Evolutionary conservation across 2,888 invertebrate genomes (phyloP).

Genomic region (Imbricaverruca yamaguchii): DNA sequence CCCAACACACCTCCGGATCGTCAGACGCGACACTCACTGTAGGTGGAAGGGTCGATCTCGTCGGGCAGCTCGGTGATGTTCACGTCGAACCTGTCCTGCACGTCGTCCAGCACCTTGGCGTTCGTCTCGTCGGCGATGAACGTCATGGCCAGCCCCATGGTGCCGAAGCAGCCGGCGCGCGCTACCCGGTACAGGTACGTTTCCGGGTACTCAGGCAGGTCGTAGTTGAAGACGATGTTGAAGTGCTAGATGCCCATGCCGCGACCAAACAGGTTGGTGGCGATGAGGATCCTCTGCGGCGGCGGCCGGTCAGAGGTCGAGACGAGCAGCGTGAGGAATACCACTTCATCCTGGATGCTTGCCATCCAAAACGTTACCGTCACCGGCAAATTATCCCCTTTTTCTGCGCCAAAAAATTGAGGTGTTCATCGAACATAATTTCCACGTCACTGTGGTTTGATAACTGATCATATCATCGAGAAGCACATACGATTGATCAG

Average conservation of each 20-base stretch:
- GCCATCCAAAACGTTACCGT: too few species aligned
- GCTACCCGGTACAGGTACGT: constrained; percentile 98
- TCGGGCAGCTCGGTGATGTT: constrained; percentile 97
- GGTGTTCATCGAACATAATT: too few species aligned
- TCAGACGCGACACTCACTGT: background rate
- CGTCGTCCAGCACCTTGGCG: constrained; percentile 95
- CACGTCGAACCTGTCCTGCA: constrained; percentile 98
- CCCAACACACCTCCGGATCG: too few species aligned
- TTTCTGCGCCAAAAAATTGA: too few species aligned
- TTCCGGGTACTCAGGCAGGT: constrained; percentile 99
- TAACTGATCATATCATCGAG: too few species aligned
- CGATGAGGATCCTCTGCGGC: constrained; percentile 78
- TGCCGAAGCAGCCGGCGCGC: constrained; percentile 96
- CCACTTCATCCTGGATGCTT: too few species aligned
- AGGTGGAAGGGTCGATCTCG: constrained; percentile 68
- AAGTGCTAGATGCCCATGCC: constrained; percentile 99
- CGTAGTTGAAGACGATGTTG: constrained; percentile 99
- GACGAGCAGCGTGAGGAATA: too few species aligned
- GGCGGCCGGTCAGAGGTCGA: background rate
- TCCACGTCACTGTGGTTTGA: too few species aligned
- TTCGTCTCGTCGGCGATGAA: constrained; percentile 97
- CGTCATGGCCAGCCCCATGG: constrained; percentile 96
- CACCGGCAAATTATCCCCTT: too few species aligned
- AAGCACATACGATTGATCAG: too few species aligned
- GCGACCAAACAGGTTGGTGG: constrained; percentile 97